phyloP scores from a whole-genome alignment of 2,797 vertebrate genomes.

The Tangara arthus region DNA sequence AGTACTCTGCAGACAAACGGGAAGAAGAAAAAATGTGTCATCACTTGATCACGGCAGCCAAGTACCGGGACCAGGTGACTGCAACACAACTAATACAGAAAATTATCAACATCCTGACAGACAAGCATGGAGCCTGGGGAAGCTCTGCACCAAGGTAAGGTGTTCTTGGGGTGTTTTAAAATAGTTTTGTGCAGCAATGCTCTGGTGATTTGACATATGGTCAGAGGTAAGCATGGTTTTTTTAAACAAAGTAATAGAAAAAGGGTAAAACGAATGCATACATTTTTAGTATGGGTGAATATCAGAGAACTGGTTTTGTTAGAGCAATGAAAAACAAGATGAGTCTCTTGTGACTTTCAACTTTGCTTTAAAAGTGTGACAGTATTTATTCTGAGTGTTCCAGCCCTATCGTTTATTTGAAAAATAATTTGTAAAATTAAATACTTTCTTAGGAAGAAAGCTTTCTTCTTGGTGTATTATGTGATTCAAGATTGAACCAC shows the following conservation, averaged over 20 bases:
- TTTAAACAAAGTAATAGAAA: neutral
- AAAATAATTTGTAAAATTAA: neutral
- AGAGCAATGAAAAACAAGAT: neutral
- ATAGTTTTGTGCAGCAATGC: neutral
- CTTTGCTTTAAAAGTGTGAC: neutral
- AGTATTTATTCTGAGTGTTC: neutral
- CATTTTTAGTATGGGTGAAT: neutral
- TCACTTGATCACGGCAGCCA: slow-evolving; percentile 94
- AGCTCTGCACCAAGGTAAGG: slow-evolving; percentile 86
- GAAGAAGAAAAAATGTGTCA: slow-evolving; percentile 99
- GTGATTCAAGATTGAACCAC: neutral
- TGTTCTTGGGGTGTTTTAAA: neutral
- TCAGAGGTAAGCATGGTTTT: neutral
- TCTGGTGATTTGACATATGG: neutral
- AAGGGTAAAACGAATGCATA: neutral
- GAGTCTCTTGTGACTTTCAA: neutral
- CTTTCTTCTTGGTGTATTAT: neutral
- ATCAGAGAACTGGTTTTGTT: neutral
- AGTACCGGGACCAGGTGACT: slow-evolving; percentile 94
- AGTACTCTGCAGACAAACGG: slow-evolving; percentile 93
- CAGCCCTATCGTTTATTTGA: neutral
- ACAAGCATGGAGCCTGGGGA: slow-evolving; percentile 97
- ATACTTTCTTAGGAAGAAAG: neutral
- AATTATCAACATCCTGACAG: slow-evolving; percentile 94
- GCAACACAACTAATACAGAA: slow-evolving; percentile 95